Evolutionary conservation across 2,888 invertebrate species (phyloP).

Genomic region (Onchidella celtica): DNA sequence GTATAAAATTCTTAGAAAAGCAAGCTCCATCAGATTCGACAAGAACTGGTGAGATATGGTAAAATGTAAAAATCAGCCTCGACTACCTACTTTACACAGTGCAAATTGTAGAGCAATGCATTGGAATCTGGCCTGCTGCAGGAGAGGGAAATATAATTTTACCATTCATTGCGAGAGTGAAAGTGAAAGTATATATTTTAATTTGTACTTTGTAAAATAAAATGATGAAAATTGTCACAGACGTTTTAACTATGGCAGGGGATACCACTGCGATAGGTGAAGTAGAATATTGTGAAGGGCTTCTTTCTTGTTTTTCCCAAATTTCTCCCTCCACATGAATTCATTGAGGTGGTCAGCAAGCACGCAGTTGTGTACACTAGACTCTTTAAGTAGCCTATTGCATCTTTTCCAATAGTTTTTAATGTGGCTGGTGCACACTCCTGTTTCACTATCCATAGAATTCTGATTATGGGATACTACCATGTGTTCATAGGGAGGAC

Average conservation of each 20-base stretch:
- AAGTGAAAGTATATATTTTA: no score
- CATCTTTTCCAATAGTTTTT: background rate
- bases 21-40: no score
- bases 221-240: no score
- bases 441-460: background rate
- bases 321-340: background rate
- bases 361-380: background rate
- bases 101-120: no score
- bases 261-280: background rate
- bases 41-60: no score
- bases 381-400: background rate
- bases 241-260: background rate
- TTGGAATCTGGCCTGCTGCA: no score
- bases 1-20: no score
- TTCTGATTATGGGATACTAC: background rate
- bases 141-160: no score
- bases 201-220: no score
- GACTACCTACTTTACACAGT: no score
- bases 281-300: background rate
- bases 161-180: no score
- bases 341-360: background rate
- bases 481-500: background rate
- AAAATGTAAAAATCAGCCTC: no score
- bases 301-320: background rate
- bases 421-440: background rate